Evolutionary conservation across 2,888 invertebrate genomes (phyloP).

Genomic region (Phorcus lineatus): DNA sequence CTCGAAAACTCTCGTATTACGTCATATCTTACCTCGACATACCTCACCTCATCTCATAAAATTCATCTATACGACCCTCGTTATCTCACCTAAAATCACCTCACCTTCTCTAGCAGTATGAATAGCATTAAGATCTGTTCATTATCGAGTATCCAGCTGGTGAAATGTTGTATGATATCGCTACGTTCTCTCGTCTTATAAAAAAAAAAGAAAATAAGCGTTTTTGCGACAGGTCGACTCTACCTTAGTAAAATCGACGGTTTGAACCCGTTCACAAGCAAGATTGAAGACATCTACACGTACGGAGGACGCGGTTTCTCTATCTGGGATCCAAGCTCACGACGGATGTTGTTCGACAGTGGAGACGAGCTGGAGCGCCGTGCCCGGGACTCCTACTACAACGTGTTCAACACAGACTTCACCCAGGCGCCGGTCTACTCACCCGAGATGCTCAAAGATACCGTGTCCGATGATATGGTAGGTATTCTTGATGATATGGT

Average conservation of each 20-base stretch:
- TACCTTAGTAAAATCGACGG: conserved; percentile 26
- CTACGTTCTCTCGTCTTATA: too few relatives aligned
- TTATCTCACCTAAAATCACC: too few relatives aligned
- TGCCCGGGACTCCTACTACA: not conserved
- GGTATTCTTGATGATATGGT: not conserved
- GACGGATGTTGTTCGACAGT: conserved; percentile 4
- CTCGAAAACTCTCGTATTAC: too few relatives aligned
- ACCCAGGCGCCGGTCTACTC: not conserved
- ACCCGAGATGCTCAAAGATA: conserved; percentile 11
- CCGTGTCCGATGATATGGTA: conserved; percentile 23
- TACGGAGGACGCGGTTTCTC: conserved; percentile 32
- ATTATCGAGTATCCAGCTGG: too few relatives aligned
- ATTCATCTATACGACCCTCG: too few relatives aligned
- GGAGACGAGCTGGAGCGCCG: conserved; percentile 11
- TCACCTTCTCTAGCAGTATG: too few relatives aligned
- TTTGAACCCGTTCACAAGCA: not conserved
- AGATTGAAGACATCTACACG: conserved; percentile 12
- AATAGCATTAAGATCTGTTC: too few relatives aligned
- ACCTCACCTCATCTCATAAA: too few relatives aligned
- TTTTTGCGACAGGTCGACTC: conserved; percentile 25
- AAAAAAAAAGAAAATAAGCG: too few relatives aligned
- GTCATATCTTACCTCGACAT: too few relatives aligned
- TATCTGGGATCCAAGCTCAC: conserved; percentile 4
- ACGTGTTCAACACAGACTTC: conserved; percentile 22
- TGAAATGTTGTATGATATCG: too few relatives aligned